phyloP scores from a whole-genome alignment of 2,888 invertebrate species.

The Ochlodes sylvanus region DNA sequence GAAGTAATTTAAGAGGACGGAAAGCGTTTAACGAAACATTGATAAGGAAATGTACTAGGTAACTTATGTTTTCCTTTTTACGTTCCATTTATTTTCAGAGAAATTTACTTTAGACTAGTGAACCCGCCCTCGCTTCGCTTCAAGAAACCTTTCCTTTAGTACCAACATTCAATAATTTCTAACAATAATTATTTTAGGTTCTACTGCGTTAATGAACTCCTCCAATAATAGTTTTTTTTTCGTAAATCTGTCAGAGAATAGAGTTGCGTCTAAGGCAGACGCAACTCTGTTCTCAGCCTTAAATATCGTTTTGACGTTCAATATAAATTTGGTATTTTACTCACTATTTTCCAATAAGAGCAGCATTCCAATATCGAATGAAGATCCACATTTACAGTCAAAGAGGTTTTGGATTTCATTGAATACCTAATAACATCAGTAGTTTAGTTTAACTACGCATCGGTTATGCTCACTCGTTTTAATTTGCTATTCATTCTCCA shows the following conservation, averaged over 20 bases:
- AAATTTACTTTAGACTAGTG: neutral
- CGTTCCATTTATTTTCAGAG: slow-evolving; percentile 15
- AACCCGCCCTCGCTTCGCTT: no score
- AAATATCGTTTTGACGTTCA: slow-evolving; percentile 37
- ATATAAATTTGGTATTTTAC: slow-evolving; percentile 40
- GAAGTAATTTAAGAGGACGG: slow-evolving; percentile 15
- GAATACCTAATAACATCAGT: neutral
- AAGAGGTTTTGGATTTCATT: slow-evolving; percentile 18
- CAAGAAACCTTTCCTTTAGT: no score
- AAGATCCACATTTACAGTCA: slow-evolving; percentile 22
- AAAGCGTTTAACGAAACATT: slow-evolving; percentile 24
- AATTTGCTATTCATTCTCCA: neutral
- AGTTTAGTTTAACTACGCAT: slow-evolving; percentile 10
- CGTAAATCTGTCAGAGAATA: no score
- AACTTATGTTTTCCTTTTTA: slow-evolving; percentile 29
- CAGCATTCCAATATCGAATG: slow-evolving; percentile 32
- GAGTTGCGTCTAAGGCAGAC: no score
- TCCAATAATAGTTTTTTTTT: no score
- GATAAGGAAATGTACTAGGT: slow-evolving; percentile 18
- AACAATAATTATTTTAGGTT: no score
- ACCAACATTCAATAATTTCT: no score
- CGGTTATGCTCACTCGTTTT: neutral
- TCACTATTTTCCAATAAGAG: slow-evolving; percentile 32
- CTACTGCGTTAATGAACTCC: no score
- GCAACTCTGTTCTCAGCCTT: slow-evolving; percentile 15